Evolutionary conservation across 2,113 vertebrate species (phyloP).

Genomic region (Orthonyx spaldingii): DNA sequence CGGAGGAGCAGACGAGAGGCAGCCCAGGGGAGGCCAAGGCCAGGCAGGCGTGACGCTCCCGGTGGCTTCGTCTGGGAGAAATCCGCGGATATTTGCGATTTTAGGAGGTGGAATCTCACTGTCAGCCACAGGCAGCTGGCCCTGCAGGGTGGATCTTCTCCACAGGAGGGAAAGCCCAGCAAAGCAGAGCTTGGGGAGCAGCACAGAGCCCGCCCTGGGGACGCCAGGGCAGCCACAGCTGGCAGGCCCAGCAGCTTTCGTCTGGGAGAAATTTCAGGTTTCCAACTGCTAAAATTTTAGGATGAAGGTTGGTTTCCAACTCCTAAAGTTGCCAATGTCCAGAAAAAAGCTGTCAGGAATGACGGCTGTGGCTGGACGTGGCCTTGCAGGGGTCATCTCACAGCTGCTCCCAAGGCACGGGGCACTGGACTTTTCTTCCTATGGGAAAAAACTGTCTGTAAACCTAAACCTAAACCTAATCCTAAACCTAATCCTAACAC

Average conservation of each 20-base stretch:
- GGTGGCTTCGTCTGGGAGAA: not conserved
- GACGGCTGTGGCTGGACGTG: not conserved
- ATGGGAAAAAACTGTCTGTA: not conserved
- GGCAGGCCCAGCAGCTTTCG: not conserved
- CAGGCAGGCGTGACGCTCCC: not conserved
- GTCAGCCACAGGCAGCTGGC: not conserved
- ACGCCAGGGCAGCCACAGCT: not conserved
- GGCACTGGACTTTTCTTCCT: rapidly evolving
- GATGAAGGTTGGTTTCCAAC: not conserved
- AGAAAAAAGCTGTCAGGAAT: not conserved
- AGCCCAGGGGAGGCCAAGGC: not conserved
- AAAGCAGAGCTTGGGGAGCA: not conserved
- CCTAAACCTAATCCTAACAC: not conserved
- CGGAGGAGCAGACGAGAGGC: not conserved
- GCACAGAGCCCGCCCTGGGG: not conserved
- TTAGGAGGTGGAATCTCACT: not conserved
- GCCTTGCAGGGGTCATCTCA: too few relatives aligned
- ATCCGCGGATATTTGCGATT: not conserved
- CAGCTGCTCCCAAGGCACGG: not conserved
- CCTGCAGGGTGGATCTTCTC: not conserved
- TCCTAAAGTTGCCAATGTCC: not conserved
- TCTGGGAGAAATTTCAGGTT: not conserved
- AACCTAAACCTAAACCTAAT: not conserved
- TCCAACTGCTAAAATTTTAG: not conserved
- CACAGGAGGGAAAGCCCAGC: not conserved